Percentiles rank a stretch among this genome's conserved stretches.
phyloP scores from a whole-genome alignment of 2,797 vertebrate species.

The Lindbergichthys nudifrons region DNA sequence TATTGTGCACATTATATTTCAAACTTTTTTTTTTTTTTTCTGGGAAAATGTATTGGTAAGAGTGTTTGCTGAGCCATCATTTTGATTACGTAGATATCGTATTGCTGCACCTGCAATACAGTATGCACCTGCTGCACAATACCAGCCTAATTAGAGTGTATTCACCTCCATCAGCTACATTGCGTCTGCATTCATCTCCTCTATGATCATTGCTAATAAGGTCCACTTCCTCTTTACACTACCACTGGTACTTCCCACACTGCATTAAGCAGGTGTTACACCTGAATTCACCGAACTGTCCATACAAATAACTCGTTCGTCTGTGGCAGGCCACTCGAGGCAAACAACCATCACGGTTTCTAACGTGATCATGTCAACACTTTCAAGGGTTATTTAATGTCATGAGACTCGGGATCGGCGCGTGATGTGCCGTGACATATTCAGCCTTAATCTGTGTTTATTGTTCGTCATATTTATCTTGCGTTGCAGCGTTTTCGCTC shows the following conservation, averaged over 20 bases:
- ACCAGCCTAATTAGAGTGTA: slow-evolving; percentile 67
- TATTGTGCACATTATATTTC: slow-evolving; percentile 64
- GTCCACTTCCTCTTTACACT: slow-evolving; percentile 21
- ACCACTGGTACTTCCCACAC: slow-evolving; percentile 25
- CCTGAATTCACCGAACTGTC: slow-evolving; percentile 63
- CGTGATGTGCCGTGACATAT: slow-evolving; percentile 78
- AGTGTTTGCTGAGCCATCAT: slow-evolving; percentile 74
- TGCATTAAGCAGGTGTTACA: slow-evolving; percentile 72
- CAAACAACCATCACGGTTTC: slow-evolving; percentile 61
- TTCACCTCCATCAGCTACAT: slow-evolving; percentile 67
- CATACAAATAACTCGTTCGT: slow-evolving; percentile 53
- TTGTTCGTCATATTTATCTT: slow-evolving; percentile 84
- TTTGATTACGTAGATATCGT: slow-evolving; percentile 72
- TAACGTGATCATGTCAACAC: slow-evolving; percentile 79
- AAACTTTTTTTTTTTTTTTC: slow-evolving; percentile 29
- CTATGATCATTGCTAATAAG: slow-evolving; percentile 47
- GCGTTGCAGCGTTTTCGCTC: slow-evolving; percentile 76
- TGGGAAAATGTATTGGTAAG: slow-evolving; percentile 41
- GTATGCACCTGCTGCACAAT: slow-evolving; percentile 73
- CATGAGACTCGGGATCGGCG: slow-evolving; percentile 74
- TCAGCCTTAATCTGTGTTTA: slow-evolving; percentile 83
- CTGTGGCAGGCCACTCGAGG: slow-evolving; percentile 53
- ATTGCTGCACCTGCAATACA: slow-evolving; percentile 75
- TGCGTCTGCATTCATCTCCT: slow-evolving; percentile 59
- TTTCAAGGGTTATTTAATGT: slow-evolving; percentile 80